Evolutionary conservation across 1,140 invertebrate species (phyloP).

Genomic region (Xylocopa sonorina): DNA sequence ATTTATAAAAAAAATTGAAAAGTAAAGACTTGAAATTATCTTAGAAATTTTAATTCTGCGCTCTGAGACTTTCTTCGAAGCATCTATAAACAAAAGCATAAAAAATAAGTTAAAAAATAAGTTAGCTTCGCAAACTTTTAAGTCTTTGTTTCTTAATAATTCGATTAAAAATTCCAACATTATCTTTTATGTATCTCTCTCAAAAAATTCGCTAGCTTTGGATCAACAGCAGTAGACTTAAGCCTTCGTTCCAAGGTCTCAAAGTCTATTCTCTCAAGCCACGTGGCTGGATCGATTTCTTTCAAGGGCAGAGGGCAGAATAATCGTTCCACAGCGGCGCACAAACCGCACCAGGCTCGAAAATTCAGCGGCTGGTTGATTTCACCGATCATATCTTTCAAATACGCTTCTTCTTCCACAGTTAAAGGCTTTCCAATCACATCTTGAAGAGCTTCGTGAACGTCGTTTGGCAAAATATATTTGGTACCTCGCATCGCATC

Average conservation of each 20-base stretch:
- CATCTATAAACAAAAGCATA: too few species aligned
- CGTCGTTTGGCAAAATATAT: slow-evolving; percentile 76
- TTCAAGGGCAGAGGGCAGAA: slow-evolving; percentile 81
- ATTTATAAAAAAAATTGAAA: too few species aligned
- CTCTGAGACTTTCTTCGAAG: too few species aligned
- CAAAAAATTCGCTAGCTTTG: slow-evolving; percentile 68
- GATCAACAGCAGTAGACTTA: slow-evolving; percentile 44
- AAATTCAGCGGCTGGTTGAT: slow-evolving; percentile 83
- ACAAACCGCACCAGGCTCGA: slow-evolving; percentile 86
- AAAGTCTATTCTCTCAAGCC: slow-evolving; percentile 77
- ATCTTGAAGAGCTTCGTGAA: slow-evolving; percentile 83
- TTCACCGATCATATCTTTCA: slow-evolving; percentile 81
- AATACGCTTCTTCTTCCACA: slow-evolving; percentile 78
- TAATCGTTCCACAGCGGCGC: slow-evolving; percentile 85
- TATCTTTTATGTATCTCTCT: slow-evolving; percentile 72
- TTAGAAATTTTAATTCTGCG: too few species aligned
- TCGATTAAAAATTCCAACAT: too few species aligned
- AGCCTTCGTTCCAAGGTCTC: slow-evolving; percentile 73
- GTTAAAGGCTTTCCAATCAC: slow-evolving; percentile 84
- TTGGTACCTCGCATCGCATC: slow-evolving; percentile 73
- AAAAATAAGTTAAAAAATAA: too few species aligned
- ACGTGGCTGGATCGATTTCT: slow-evolving; percentile 81
- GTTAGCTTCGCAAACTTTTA: too few species aligned
- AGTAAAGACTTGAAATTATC: too few species aligned
- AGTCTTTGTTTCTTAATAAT: too few species aligned